Evolutionary conservation across 1,140 invertebrate genomes (phyloP).

Genomic region (Portunus trituberculatus): DNA sequence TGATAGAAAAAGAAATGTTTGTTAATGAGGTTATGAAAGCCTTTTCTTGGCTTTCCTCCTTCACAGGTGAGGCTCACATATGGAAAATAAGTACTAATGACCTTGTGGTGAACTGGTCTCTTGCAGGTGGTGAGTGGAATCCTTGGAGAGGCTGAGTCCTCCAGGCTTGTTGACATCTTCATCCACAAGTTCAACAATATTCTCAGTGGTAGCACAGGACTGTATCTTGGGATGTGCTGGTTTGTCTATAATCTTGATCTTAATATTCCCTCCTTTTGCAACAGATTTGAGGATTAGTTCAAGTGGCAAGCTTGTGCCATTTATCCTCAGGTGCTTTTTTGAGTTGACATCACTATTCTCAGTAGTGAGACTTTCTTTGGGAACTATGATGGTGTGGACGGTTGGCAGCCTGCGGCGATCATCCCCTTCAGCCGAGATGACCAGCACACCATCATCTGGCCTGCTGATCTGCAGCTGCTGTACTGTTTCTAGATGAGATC

Average conservation of each 20-base stretch:
- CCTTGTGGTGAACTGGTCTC: not conserved
- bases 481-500: conserved; percentile 61
- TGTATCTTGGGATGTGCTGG: conserved; percentile 53
- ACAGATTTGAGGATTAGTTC: conserved; percentile 69
- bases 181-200: conserved; percentile 69
- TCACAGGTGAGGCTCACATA: too few relatives aligned
- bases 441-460: conserved; percentile 56
- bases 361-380: not conserved
- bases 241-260: conserved; percentile 68
- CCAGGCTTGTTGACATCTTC: conserved; percentile 31
- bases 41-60: too few relatives aligned
- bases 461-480: conserved; percentile 64
- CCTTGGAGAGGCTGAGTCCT: not conserved
- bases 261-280: conserved; percentile 59
- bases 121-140: not conserved
- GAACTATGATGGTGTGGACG: conserved; percentile 53
- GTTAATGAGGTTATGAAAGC: too few relatives aligned
- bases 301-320: conserved; percentile 64
- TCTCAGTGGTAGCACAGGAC: conserved; percentile 23
- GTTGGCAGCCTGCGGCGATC: conserved; percentile 64
- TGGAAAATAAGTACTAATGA: not conserved
- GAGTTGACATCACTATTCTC: not conserved
- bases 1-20: too few relatives aligned
- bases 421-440: conserved; percentile 64
- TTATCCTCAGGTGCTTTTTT: conserved; percentile 64